A percentile compares a stretch with the other conserved stretches of the same genome.
Evolutionary conservation across 1,140 invertebrate species (phyloP).

Genomic region (Bombus cullumanus): DNA sequence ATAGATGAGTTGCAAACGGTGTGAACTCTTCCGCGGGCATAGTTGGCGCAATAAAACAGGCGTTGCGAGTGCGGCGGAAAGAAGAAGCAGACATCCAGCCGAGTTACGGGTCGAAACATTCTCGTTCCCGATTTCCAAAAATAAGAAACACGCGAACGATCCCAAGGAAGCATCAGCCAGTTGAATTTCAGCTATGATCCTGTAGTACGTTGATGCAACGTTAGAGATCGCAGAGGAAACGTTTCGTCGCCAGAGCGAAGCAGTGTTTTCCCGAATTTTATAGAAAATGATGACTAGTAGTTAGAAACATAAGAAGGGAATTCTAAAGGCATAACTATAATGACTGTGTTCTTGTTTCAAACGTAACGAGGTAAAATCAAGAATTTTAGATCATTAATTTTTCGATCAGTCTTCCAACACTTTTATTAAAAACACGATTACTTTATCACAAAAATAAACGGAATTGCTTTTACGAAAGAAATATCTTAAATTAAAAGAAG

Average conservation of each 20-base stretch:
- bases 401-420: too few relatives aligned
- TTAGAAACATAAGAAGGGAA: too few relatives aligned
- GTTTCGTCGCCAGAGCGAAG: neutral
- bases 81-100: neutral
- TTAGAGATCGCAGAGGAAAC: neutral
- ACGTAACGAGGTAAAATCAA: neutral
- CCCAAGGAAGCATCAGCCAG: constrained; percentile 42
- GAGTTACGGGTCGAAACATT: neutral
- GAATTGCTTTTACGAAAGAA: too few relatives aligned
- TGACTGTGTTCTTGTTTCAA: neutral
- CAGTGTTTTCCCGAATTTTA: neutral
- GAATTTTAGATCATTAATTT: neutral
- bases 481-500: too few relatives aligned
- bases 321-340: neutral
- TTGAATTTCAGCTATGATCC: neutral
- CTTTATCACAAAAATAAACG: too few relatives aligned
- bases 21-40: neutral
- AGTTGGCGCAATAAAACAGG: constrained; percentile 7
- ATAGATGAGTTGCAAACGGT: neutral
- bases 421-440: too few relatives aligned
- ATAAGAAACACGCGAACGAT: constrained; percentile 55
- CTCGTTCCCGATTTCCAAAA: constrained; percentile 45
- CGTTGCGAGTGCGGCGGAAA: neutral
- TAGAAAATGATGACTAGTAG: neutral
- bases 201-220: neutral